phyloP scores from a whole-genome alignment of 2,113 vertebrate species.

The Spea multiplicata region DNA sequence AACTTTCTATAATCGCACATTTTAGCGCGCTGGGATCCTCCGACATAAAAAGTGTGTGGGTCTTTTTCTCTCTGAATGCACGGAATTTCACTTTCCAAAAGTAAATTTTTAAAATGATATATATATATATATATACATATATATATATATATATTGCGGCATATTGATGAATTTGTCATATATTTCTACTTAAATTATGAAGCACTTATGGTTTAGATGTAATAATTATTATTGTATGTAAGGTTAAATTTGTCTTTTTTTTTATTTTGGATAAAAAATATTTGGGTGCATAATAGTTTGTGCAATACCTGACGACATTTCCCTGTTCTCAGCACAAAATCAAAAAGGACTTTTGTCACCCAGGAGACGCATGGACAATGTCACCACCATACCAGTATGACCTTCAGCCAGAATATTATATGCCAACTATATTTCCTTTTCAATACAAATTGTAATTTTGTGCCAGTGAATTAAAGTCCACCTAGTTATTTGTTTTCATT shows the following conservation, averaged over 20 bases:
- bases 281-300: constrained; percentile 59
- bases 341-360: constrained; percentile 63
- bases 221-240: constrained; percentile 81
- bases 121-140: constrained; percentile 50
- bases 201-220: constrained; percentile 86
- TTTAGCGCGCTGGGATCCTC: not conserved
- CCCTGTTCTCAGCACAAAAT: constrained; percentile 63
- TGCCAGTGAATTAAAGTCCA: constrained; percentile 84
- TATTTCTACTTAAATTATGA: constrained; percentile 93
- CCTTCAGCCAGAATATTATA: constrained; percentile 78
- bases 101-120: constrained; percentile 81
- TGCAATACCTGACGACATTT: constrained; percentile 59
- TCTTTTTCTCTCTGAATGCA: constrained; percentile 64
- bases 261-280: constrained; percentile 81
- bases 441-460: constrained; percentile 93
- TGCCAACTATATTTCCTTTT: constrained; percentile 72
- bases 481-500: constrained; percentile 87
- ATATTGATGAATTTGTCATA: constrained; percentile 89
- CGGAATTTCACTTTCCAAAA: constrained; percentile 79
- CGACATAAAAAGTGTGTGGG: constrained; percentile 46
- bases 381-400: constrained; percentile 67
- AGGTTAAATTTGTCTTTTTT: constrained; percentile 70
- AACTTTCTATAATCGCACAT: constrained; percentile 10
- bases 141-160: constrained; percentile 72
- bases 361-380: constrained; percentile 79